Conservation (phyloP, 2,113 vertebrate genomes). For the Microtus oregoni region DNA sequence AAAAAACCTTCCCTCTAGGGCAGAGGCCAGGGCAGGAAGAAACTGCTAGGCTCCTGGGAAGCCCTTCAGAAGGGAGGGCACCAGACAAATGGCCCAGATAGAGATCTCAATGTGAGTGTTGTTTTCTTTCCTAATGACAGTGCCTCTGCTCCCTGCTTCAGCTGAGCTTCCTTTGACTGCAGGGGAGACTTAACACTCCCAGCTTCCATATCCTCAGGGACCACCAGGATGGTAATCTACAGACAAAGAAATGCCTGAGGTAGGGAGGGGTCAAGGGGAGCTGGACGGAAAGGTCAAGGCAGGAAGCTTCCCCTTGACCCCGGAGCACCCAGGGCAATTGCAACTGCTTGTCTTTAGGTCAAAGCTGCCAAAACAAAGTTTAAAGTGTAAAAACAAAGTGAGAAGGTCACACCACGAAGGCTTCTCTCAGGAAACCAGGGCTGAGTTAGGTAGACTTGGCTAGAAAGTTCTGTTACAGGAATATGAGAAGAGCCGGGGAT, state of each 20-base stretch:
- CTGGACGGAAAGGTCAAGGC: constrained; percentile 50
- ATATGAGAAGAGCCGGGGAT: not conserved
- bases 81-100: constrained; percentile 77
- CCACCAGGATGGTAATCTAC: constrained; percentile 5
- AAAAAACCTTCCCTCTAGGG: accelerated
- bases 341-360: constrained; percentile 59
- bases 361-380: constrained; percentile 75
- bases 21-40: not conserved
- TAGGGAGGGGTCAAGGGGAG: not conserved
- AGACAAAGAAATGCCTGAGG: not conserved
- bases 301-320: constrained; percentile 64
- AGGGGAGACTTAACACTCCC: constrained; percentile 24
- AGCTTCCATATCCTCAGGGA: not conserved
- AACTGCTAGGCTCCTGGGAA: not conserved
- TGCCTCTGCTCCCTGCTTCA: not conserved
- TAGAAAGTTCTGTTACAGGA: not conserved
- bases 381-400: constrained; percentile 69
- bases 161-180: accelerated
- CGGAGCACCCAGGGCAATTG: not conserved
- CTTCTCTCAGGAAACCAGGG: not conserved
- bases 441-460: not conserved
- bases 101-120: constrained; percentile 32
- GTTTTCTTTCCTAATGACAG: constrained; percentile 63
- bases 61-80: accelerated
- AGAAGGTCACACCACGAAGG: constrained; percentile 39